Evolutionary conservation across 2,113 vertebrate species (phyloP).

Genomic region (Notarius quadriscutis): DNA sequence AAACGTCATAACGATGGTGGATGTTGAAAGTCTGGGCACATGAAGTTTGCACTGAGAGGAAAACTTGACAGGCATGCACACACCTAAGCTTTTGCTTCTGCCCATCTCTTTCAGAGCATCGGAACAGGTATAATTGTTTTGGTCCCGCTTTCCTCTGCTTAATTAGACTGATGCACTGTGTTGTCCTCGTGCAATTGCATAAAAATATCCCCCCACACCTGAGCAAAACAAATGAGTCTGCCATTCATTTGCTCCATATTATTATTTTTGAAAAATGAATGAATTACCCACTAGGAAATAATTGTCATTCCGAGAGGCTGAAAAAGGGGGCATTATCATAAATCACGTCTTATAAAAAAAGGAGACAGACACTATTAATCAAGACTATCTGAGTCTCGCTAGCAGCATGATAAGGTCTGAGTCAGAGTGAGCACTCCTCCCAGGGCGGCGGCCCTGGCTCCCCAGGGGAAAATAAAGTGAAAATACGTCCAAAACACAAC

Average conservation of each 20-base stretch:
- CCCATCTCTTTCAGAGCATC: slow-evolving; percentile 43
- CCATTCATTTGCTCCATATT: slow-evolving; percentile 74
- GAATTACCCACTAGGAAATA: slow-evolving; percentile 67
- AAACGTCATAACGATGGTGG: slow-evolving; percentile 51
- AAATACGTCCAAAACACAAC: slow-evolving; percentile 52
- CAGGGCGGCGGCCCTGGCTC: slow-evolving; percentile 46
- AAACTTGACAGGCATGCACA: slow-evolving; percentile 55
- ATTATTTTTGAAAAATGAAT: slow-evolving; percentile 76
- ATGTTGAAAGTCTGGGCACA: slow-evolving; percentile 52
- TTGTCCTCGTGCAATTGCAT: slow-evolving; percentile 58
- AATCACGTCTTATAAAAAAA: slow-evolving; percentile 53
- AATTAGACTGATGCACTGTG: slow-evolving; percentile 49
- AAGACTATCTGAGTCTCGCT: slow-evolving; percentile 51
- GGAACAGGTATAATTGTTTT: slow-evolving; percentile 50
- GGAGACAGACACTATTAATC: slow-evolving; percentile 55
- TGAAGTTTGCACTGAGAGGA: slow-evolving; percentile 46
- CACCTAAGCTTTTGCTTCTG: slow-evolving; percentile 40
- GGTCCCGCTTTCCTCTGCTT: slow-evolving; percentile 50
- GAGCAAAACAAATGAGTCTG: slow-evolving; percentile 70
- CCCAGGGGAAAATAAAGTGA: slow-evolving; percentile 52
- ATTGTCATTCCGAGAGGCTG: slow-evolving; percentile 60
- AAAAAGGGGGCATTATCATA: slow-evolving; percentile 58
- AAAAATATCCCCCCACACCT: slow-evolving; percentile 63
- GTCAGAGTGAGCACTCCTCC: slow-evolving; percentile 52
- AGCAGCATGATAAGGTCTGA: slow-evolving; percentile 57